These are phyloP conservation scores for Ypsolopha sequella DNA, from an alignment of 2,888 invertebrate genomes.

Conservation along the genomic window DNA sequence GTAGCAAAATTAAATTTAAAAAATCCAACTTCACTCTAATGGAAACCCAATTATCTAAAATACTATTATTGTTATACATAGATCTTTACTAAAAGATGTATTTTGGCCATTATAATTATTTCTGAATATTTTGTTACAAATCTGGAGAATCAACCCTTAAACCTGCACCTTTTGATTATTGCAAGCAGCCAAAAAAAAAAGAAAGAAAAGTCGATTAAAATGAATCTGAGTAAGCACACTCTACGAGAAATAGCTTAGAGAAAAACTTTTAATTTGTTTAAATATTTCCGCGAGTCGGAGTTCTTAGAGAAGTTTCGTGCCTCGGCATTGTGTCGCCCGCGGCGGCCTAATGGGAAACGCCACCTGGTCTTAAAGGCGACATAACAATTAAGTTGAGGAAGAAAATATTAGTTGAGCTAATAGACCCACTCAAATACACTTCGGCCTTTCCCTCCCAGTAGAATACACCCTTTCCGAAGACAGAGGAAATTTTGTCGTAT, in stretches of 20 bases:
- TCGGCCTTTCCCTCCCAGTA: slow-evolving; percentile 49
- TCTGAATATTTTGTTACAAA: too few relatives aligned
- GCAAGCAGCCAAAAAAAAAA: neutral
- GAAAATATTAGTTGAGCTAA: slow-evolving; percentile 67
- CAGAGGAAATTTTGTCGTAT: slow-evolving; percentile 55
- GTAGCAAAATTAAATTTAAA: too few relatives aligned
- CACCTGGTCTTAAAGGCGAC: slow-evolving; percentile 66
- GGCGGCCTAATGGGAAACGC: slow-evolving; percentile 57
- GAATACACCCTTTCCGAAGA: slow-evolving; percentile 57
- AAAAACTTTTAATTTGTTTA: slow-evolving; percentile 68
- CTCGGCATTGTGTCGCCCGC: slow-evolving; percentile 45
- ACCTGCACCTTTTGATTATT: neutral
- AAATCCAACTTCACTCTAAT: too few relatives aligned
- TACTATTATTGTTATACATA: too few relatives aligned
- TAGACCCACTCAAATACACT: slow-evolving; percentile 60
- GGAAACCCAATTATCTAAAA: too few relatives aligned
- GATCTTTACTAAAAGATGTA: too few relatives aligned
- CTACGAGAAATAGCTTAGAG: slow-evolving; percentile 45
- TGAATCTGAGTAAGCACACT: slow-evolving; percentile 44
- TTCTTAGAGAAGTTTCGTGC: slow-evolving; percentile 49
- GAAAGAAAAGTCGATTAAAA: slow-evolving; percentile 28
- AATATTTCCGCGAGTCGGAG: slow-evolving; percentile 51
- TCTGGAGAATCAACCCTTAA: too few relatives aligned
- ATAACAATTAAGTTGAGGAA: slow-evolving; percentile 66
- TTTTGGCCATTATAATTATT: too few relatives aligned